phyloP scores from a whole-genome alignment of 2,113 vertebrate genomes.

The Climacteris rufus region DNA sequence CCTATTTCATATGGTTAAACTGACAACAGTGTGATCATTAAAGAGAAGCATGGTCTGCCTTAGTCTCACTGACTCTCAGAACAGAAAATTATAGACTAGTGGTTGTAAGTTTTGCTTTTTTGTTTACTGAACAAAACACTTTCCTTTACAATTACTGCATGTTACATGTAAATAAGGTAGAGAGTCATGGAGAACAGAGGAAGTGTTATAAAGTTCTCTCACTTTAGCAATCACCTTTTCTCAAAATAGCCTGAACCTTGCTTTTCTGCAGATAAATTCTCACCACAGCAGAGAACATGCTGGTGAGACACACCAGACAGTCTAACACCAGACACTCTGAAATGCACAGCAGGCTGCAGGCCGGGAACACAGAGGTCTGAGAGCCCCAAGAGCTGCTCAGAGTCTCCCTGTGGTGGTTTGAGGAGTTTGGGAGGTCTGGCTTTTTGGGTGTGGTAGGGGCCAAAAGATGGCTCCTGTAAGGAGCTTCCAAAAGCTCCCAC shows the following conservation, averaged over 20 bases:
- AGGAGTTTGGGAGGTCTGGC: too few relatives aligned
- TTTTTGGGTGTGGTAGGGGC: too few relatives aligned
- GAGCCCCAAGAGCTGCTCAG: not conserved
- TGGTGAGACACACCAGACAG: not conserved
- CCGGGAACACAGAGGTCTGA: accelerated
- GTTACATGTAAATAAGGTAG: not conserved
- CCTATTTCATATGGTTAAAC: not conserved
- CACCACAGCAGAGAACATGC: not conserved
- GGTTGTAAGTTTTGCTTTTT: not conserved
- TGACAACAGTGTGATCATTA: not conserved
- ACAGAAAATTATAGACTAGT: not conserved
- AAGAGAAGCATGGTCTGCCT: not conserved
- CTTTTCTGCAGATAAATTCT: not conserved
- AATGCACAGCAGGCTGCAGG: not conserved
- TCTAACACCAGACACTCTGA: accelerated
- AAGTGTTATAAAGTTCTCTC: not conserved
- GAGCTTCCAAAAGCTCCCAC: too few relatives aligned
- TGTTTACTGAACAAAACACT: not conserved
- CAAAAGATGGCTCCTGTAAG: too few relatives aligned
- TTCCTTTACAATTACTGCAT: not conserved
- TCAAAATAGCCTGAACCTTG: not conserved
- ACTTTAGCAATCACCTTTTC: not conserved
- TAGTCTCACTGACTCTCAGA: not conserved
- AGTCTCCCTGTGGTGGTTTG: too few relatives aligned
- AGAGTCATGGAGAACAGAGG: not conserved